These are phyloP conservation scores for Harpalus rubripes DNA, from an alignment of 2,888 invertebrate species.

Conservation along the genomic window DNA sequence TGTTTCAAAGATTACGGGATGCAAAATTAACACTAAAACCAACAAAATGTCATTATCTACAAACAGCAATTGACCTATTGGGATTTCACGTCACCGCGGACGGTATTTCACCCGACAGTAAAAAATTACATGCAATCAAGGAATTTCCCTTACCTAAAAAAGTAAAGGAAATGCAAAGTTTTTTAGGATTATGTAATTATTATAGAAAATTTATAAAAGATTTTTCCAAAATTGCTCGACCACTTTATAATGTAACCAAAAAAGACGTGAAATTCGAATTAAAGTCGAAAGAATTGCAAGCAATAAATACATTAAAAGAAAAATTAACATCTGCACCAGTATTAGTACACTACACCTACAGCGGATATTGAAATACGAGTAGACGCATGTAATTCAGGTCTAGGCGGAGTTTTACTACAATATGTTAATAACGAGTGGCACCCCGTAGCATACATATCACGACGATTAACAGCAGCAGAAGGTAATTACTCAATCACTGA, in stretches of 20 bases:
- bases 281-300: conserved; percentile 65
- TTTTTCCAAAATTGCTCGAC: conserved; percentile 69
- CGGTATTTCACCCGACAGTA: not conserved
- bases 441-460: conserved; percentile 72
- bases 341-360: conserved; percentile 12
- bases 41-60: not conserved
- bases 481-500: conserved; percentile 66
- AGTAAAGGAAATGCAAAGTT: conserved; percentile 63
- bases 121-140: no score
- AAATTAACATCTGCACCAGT: conserved; percentile 67
- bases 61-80: not conserved
- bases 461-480: conserved; percentile 62
- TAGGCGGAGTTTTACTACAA: conserved; percentile 73
- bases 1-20: conserved; percentile 50
- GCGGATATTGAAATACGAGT: conserved; percentile 71
- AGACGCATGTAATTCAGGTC: conserved; percentile 73
- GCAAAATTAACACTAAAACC: not conserved
- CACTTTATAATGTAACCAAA: conserved; percentile 69
- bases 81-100: not conserved
- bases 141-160: not conserved
- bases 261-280: conserved; percentile 65
- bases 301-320: conserved; percentile 69
- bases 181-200: not conserved
- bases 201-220: conserved; percentile 60
- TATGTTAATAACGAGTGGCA: conserved; percentile 71